Conservation (phyloP, 2,113 vertebrate species). For the Panthera uncia region DNA sequence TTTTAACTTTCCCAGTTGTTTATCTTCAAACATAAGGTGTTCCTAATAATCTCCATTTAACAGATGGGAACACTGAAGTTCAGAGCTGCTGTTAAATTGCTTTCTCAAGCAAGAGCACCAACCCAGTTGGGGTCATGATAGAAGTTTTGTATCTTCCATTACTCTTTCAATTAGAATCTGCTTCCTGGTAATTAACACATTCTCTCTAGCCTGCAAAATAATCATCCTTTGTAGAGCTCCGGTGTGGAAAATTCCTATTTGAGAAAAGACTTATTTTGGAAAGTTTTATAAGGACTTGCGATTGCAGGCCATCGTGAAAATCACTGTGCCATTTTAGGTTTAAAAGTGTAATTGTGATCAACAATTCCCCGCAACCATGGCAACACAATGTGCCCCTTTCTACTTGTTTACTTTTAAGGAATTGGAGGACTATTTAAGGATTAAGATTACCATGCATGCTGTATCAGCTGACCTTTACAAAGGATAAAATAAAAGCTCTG, state of each 20-base stretch:
- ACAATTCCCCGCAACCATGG: background rate
- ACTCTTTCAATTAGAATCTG: slow-evolving; percentile 64
- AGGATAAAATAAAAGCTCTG: background rate
- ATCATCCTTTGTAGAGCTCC: background rate
- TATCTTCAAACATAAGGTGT: slow-evolving; percentile 55
- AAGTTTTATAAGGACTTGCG: background rate
- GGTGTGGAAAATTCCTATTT: background rate
- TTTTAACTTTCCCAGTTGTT: slow-evolving; percentile 58
- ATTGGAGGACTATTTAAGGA: slow-evolving; percentile 8
- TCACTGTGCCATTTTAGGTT: background rate
- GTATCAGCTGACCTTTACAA: background rate
- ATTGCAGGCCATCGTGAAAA: background rate
- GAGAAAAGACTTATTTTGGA: background rate
- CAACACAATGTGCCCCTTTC: background rate
- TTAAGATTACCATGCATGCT: background rate
- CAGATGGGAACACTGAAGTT: slow-evolving; percentile 61
- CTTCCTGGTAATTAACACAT: slow-evolving; percentile 56
- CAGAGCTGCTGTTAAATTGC: slow-evolving; percentile 45
- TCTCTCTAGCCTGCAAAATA: slow-evolving; percentile 21
- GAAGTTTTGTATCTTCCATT: slow-evolving; percentile 8
- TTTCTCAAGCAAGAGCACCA: slow-evolving; percentile 23
- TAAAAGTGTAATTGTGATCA: background rate
- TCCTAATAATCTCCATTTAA: slow-evolving; percentile 37
- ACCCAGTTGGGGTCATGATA: background rate
- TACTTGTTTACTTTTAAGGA: background rate